Conservation (phyloP, 2,797 vertebrate species). For the Ispidina lecontei region DNA sequence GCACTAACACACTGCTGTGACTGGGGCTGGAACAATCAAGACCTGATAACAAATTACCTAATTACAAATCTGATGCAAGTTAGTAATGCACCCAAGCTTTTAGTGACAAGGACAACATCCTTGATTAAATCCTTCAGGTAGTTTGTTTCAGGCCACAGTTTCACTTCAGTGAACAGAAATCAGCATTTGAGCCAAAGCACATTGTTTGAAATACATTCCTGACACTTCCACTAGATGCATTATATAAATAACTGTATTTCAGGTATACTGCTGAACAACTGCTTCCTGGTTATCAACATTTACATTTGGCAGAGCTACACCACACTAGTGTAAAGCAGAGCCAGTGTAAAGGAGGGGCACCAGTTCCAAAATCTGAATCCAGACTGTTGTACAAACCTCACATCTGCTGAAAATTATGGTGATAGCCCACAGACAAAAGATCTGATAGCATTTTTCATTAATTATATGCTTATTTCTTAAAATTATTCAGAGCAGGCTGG, state of each 20-base stretch:
- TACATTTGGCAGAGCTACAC: neutral
- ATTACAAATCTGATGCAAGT: neutral
- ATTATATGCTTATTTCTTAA: slow-evolving; percentile 22
- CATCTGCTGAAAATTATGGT: neutral
- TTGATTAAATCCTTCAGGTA: neutral
- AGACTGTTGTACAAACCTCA: neutral
- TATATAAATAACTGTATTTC: neutral
- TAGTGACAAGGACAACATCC: neutral
- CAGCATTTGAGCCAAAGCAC: neutral
- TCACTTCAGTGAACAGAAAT: neutral
- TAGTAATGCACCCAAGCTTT: neutral
- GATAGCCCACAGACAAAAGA: neutral
- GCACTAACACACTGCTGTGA: neutral
- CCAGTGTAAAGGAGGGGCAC: neutral
- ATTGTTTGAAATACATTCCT: neutral
- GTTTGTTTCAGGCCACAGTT: neutral
- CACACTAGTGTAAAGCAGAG: neutral
- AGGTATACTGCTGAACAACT: neutral
- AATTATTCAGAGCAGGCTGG: slow-evolving; percentile 36
- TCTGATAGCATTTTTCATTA: slow-evolving; percentile 34
- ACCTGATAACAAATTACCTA: neutral
- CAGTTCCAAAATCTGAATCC: neutral
- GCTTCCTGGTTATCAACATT: neutral
- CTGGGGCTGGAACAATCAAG: neutral
- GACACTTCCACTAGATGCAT: neutral